These are phyloP conservation scores for Andrena camellia DNA, from an alignment of 2,888 invertebrate species.

Conservation along the genomic window DNA sequence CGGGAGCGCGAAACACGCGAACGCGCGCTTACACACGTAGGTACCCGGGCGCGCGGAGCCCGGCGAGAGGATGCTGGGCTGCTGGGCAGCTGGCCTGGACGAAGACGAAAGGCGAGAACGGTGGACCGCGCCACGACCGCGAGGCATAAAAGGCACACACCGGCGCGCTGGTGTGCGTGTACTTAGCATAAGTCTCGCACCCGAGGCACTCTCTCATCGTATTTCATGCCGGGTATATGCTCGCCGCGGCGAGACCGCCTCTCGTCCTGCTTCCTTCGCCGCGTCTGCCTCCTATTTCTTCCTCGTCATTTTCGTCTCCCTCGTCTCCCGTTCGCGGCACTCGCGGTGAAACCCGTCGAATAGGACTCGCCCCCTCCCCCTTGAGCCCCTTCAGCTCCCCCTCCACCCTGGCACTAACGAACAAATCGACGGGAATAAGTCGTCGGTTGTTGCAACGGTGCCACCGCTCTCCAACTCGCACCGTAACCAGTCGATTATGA, in stretches of 20 bases:
- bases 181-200: slow-evolving; percentile 84
- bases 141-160: slow-evolving; percentile 66
- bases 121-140: slow-evolving; percentile 56
- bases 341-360: neutral
- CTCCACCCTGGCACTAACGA: neutral
- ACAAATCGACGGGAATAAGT: slow-evolving; percentile 23
- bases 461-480: slow-evolving; percentile 8
- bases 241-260: slow-evolving; percentile 64
- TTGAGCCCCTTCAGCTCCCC: neutral
- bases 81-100: slow-evolving; percentile 26
- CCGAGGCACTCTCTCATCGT: slow-evolving; percentile 84
- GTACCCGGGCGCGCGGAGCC: slow-evolving; percentile 1
- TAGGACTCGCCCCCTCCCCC: neutral
- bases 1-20: slow-evolving; percentile 65
- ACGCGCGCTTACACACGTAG: slow-evolving; percentile 45
- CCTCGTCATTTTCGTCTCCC: slow-evolving; percentile 50
- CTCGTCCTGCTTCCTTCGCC: slow-evolving; percentile 49
- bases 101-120: slow-evolving; percentile 50
- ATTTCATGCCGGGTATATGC: slow-evolving; percentile 79
- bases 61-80: slow-evolving; percentile 20
- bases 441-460: slow-evolving; percentile 15
- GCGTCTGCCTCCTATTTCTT: slow-evolving; percentile 44
- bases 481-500: slow-evolving; percentile 52
- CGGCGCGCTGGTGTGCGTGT: slow-evolving; percentile 74
- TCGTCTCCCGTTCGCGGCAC: neutral